These are phyloP conservation scores for Tinea pellionella DNA, from an alignment of 2,888 invertebrate genomes.

Conservation along the genomic window DNA sequence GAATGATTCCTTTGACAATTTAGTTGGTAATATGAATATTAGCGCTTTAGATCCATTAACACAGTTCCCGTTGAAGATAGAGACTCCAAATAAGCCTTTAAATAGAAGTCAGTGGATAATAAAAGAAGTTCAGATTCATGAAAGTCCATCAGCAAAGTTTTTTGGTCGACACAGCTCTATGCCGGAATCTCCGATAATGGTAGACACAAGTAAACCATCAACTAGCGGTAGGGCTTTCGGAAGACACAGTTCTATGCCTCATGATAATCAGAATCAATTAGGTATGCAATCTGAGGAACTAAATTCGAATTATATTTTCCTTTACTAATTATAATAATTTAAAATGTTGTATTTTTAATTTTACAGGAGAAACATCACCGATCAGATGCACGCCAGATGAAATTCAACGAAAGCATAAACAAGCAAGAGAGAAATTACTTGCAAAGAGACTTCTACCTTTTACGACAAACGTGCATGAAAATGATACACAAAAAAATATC, in stretches of 20 bases:
- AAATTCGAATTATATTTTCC: not conserved
- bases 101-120: slow-evolving; percentile 30
- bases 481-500: slow-evolving; percentile 28
- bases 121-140: slow-evolving; percentile 37
- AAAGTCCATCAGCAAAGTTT: slow-evolving; percentile 40
- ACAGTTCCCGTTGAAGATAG: slow-evolving; percentile 38
- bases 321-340: too few relatives aligned
- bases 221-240: slow-evolving; percentile 53
- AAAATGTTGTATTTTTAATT: not conserved
- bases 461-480: slow-evolving; percentile 25
- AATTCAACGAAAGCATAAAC: slow-evolving; percentile 71
- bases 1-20: slow-evolving; percentile 61
- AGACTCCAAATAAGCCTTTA: slow-evolving; percentile 17
- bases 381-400: slow-evolving; percentile 68
- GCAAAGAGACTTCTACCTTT: slow-evolving; percentile 60
- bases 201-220: slow-evolving; percentile 37
- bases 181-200: slow-evolving; percentile 53
- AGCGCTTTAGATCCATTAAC: slow-evolving; percentile 52
- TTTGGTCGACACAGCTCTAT: slow-evolving; percentile 56
- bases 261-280: slow-evolving; percentile 26
- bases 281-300: not conserved
- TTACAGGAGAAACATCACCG: slow-evolving; percentile 26
- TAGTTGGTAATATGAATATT: slow-evolving; percentile 56
- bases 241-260: slow-evolving; percentile 58
- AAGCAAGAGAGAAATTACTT: slow-evolving; percentile 70